Percentiles rank a stretch among this genome's conserved stretches.
phyloP scores from a whole-genome alignment of 2,888 invertebrate genomes.

The Tinea semifulvella region DNA sequence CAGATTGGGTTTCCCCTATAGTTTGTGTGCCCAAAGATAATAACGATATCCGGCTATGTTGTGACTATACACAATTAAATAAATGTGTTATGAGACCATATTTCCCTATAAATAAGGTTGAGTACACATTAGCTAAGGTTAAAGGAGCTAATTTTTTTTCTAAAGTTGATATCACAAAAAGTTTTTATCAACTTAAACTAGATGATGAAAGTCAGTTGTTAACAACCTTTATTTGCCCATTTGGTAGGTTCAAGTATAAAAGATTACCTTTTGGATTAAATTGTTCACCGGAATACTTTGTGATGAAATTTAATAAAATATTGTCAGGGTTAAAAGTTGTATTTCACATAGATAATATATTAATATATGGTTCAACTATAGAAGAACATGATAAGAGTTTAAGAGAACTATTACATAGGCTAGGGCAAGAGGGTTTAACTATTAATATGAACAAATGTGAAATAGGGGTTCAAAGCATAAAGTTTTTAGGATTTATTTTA shows the following conservation, averaged over 20 bases:
- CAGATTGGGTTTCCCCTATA: conserved; percentile 12
- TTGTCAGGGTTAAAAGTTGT: conserved; percentile 13
- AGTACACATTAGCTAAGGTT: conserved; percentile 12
- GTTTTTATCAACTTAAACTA: conserved; percentile 16
- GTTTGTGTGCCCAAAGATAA: conserved; percentile 13
- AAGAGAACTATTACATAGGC: conserved; percentile 14
- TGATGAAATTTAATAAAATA: conserved; percentile 17
- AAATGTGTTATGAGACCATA: conserved; percentile 9
- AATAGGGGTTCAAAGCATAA: conserved; percentile 16
- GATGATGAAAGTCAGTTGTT: conserved; percentile 15
- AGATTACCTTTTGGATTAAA: conserved; percentile 17
- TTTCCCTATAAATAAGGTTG: conserved; percentile 12
- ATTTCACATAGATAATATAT: conserved; percentile 16
- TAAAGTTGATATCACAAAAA: conserved; percentile 18
- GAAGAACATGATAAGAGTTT: conserved; percentile 15
- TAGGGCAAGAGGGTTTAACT: conserved; percentile 16
- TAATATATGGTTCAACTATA: conserved; percentile 14
- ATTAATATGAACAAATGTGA: conserved; percentile 18
- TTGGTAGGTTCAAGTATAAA: conserved; percentile 19
- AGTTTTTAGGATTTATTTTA: conserved; percentile 17
- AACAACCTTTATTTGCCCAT: conserved; percentile 20
- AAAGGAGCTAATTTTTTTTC: conserved; percentile 14
- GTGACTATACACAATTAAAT: conserved; percentile 15
- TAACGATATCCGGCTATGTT: conserved; percentile 9
- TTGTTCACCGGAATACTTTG: conserved; percentile 18